Percentiles rank a stretch among this genome's conserved stretches.
These are phyloP conservation scores for Aspidapion aeneum DNA, from an alignment of 2,888 invertebrate species.

Conservation along the genomic window DNA sequence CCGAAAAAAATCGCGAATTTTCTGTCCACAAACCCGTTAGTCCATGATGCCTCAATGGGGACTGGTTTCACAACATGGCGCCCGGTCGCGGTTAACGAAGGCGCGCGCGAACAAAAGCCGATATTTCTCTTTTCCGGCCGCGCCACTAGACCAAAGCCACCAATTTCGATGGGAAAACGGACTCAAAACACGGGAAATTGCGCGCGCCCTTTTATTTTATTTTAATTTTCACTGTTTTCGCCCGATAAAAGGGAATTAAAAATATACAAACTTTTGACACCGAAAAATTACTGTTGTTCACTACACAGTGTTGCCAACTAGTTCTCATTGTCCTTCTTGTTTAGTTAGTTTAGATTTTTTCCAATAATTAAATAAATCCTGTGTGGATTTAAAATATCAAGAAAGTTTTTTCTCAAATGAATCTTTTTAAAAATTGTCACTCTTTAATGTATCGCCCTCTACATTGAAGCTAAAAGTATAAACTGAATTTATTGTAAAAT, in stretches of 20 bases:
- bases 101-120: constrained; percentile 38
- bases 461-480: too few species aligned
- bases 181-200: neutral
- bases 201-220: neutral
- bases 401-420: too few species aligned
- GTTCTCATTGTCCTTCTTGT: too few species aligned
- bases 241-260: constrained; percentile 37
- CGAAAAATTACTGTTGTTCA: constrained; percentile 37
- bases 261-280: constrained; percentile 47
- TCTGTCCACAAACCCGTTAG: constrained; percentile 34
- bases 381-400: too few species aligned
- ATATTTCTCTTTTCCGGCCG: constrained; percentile 8
- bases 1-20: neutral
- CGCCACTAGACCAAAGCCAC: neutral
- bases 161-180: neutral
- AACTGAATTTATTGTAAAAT: too few species aligned
- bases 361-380: too few species aligned
- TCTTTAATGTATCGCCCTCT: too few species aligned
- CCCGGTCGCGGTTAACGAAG: constrained; percentile 48
- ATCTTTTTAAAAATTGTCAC: too few species aligned
- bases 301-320: too few species aligned
- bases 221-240: constrained; percentile 13
- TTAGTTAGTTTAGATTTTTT: too few species aligned
- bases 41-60: constrained; percentile 50
- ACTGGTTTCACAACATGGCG: constrained; percentile 49